Base-by-base conservation (phyloP, 1,140 invertebrate genomes). In the Drosophila dunni region DNA sequence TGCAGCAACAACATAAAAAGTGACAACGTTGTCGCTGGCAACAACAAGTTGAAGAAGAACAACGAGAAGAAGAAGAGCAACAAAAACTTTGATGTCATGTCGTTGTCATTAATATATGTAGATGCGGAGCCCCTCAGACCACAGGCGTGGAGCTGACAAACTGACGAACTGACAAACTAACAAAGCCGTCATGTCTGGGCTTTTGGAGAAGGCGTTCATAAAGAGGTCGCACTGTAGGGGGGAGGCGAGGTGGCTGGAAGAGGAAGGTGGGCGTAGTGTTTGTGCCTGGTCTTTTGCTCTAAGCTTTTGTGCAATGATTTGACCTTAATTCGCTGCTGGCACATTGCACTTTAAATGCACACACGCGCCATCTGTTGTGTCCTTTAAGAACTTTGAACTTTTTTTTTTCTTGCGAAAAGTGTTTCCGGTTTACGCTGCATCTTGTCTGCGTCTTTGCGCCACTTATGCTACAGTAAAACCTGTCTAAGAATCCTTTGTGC, bases 261-360 rank as follows among this genome's bases (percentile, higher is more conserved):
- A 11, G 40, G 29, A 0, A 1, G 9, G 29, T 11, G 36, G 34
- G 38, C 11, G 24, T 29, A 29, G 24, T 29, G 24, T 29, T 29
- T 29, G 24, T 29, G 24, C 24, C 24, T 42, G 38, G 24, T 53
- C 53, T 34, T 29, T 48, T 53, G 61, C 53, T 62, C 38, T 46
- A 15, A 38, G 65, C 63, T 77, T 79, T 79, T 88, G 69, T 88
- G 54, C 71, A 66, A 29, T 66, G 66, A 89, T 78, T 88, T 86
- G 83, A 86, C 83, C 83, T 89, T 86, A 86, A 89, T 86, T 86
- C 84, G 73, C 58, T 79, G 62, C 46, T 78, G 83, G 63, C 79
- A 86, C 75, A 82, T 82, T 76, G 68, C 83, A 82, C 83, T 82
- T 88, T 88, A 88, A 82, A 86, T 53, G 74, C 64, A 66, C n/a